phyloP scores from a whole-genome alignment of 1,140 invertebrate genomes.

The Drosophila orena region DNA sequence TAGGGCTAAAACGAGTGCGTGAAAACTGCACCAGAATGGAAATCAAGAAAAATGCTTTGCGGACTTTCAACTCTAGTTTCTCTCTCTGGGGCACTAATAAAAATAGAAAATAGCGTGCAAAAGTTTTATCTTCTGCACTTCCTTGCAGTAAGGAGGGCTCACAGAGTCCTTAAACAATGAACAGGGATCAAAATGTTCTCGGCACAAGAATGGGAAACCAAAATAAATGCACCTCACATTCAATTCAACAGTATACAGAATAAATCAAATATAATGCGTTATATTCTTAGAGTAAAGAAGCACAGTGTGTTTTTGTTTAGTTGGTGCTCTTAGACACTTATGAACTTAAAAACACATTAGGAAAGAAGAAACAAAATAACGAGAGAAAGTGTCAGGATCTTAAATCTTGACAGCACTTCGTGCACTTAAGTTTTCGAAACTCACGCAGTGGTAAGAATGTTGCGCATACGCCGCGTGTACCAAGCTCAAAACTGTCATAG shows the following conservation, averaged over 20 bases:
- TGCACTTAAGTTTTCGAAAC: conserved; percentile 44
- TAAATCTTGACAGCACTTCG: conserved; percentile 61
- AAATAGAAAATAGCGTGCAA: conserved; percentile 34
- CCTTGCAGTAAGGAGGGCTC: conserved; percentile 11
- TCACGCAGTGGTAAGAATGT: conserved; percentile 19
- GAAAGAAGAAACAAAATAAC: conserved; percentile 13
- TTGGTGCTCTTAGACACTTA: background rate
- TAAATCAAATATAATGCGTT: no score
- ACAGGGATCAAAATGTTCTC: background rate
- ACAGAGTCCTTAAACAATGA: conserved; percentile 1
- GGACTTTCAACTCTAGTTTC: conserved; percentile 36
- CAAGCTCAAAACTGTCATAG: conserved; percentile 1
- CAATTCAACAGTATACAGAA: background rate
- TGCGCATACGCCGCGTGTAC: conserved; percentile 44
- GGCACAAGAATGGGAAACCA: background rate
- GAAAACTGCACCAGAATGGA: conserved; percentile 39
- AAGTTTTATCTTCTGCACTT: conserved; percentile 23
- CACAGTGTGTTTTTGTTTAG: no score
- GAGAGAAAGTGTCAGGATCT: conserved; percentile 36
- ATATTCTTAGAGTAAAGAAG: no score
- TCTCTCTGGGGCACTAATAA: conserved; percentile 27
- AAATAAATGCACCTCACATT: background rate
- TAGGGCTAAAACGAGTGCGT: background rate
- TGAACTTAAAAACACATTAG: conserved; percentile 5
- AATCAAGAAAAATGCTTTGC: conserved; percentile 59